Base-by-base conservation (phyloP, 2,113 vertebrate species). In the Columbina picui region DNA sequence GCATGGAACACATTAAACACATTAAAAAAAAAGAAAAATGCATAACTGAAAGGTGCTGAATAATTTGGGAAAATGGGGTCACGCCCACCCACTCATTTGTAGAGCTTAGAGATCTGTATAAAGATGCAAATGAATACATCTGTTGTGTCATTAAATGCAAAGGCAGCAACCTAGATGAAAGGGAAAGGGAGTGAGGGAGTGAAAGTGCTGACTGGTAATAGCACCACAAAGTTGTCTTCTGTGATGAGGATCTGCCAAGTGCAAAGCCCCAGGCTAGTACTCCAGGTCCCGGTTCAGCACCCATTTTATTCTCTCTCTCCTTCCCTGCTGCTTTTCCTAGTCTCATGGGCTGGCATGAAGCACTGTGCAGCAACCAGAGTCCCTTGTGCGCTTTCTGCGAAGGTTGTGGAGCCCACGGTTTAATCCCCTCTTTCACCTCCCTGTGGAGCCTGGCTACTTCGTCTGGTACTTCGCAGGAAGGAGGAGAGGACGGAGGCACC, bases 91-190 rank as follows among this genome's bases (percentile, higher is more conserved):
- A 89, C 91, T 94, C 95, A 93, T 94, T 95, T 96, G 96, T 96
- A 94, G 83, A 96, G 69, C 81, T 95, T 95, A 94, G 90, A 95
- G 91, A 95, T 94, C 90, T 91, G 93, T 91, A 97, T 97, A 95
- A 97, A 94, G 78, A 96, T 94, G 94, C 91, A 95, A 96, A 97
- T 96, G 84, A 96, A 96, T 96, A 96, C 96, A 96, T 96, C 96
- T 97, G 96, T 96, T 93, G 93, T 96, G 96, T 91, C 95, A 94
- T 97, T 95, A 96, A 95, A 96, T 90, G 96, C 94, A 95, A 95
- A 75, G 80, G 82, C 87, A 96, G 93, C 89, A 94, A 96, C 95
- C 89, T 94, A 95, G 96, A 94, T 96, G 94, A 96, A 96, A 97
- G 89, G 67, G 43, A 94, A 94, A 85, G 70, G 56, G 78, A 96